Evolutionary conservation across 2,113 vertebrate species (phyloP).

Genomic region (Sorex araneus): DNA sequence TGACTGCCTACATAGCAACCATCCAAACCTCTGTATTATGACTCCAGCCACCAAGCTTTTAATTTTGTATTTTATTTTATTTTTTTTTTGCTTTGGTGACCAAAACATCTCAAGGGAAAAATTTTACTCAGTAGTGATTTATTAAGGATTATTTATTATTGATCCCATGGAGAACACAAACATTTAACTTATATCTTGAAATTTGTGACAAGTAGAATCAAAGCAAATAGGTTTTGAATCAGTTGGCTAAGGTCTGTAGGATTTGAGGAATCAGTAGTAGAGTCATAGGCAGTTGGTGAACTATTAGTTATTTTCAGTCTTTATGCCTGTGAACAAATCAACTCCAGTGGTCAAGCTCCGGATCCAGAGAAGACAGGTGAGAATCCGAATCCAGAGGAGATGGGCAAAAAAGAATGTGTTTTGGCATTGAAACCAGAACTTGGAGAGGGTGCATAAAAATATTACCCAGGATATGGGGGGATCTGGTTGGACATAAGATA

Average conservation of each 20-base stretch:
- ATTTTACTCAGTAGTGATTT: background rate
- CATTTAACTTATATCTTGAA: background rate
- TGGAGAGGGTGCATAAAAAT: background rate
- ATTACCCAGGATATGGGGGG: background rate
- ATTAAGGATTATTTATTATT: background rate
- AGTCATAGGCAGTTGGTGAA: background rate
- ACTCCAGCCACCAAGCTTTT: too few species aligned
- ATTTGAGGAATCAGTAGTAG: background rate
- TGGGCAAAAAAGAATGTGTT: too few species aligned
- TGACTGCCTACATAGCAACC: too few species aligned
- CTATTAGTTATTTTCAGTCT: background rate
- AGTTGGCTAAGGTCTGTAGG: background rate
- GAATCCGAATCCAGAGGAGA: background rate
- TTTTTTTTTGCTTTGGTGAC: background rate
- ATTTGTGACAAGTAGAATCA: slow-evolving; percentile 5
- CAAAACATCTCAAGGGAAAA: background rate
- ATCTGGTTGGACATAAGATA: background rate
- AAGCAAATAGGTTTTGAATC: slow-evolving; percentile 16
- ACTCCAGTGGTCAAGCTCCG: background rate
- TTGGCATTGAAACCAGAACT: background rate
- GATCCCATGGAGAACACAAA: background rate
- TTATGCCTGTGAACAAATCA: background rate
- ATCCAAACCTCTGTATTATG: too few species aligned
- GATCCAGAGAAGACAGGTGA: background rate
- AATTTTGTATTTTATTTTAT: background rate